Conservation (phyloP, 1,140 invertebrate genomes). For the Aphidius ervi region DNA sequence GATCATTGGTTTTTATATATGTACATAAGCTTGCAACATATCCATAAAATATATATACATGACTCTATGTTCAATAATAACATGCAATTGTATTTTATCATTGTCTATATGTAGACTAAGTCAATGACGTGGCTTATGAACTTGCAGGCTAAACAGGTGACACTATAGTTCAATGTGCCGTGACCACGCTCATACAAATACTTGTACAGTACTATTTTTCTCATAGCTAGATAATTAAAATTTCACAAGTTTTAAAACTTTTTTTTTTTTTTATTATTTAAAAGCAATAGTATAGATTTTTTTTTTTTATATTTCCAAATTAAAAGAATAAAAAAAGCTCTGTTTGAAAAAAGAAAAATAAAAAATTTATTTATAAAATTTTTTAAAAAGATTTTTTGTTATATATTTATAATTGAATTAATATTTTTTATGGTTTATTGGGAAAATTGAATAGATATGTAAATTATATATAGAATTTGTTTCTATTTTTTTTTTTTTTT, state of each 20-base stretch:
- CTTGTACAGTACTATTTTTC: too few relatives aligned
- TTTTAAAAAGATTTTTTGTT: too few relatives aligned
- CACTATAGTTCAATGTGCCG: conserved; percentile 26
- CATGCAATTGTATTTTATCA: background rate
- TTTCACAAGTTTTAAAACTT: background rate
- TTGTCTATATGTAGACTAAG: background rate
- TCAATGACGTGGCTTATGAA: background rate
- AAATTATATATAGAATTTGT: background rate
- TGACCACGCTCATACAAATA: background rate
- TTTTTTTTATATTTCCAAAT: too few relatives aligned
- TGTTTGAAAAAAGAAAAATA: background rate
- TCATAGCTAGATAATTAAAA: too few relatives aligned
- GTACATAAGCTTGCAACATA: too few relatives aligned
- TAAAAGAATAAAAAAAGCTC: background rate
- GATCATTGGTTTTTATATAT: too few relatives aligned
- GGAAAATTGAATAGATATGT: too few relatives aligned
- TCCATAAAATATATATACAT: too few relatives aligned
- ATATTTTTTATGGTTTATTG: too few relatives aligned
- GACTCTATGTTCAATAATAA: too few relatives aligned
- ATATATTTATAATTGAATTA: too few relatives aligned
- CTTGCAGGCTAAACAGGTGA: conserved; percentile 23
- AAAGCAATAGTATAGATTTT: background rate
- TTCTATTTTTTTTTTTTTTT: background rate
- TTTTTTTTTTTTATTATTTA: background rate
- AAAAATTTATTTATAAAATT: too few relatives aligned